Conservation (phyloP, 2,113 vertebrate genomes). For the Orthonyx spaldingii region DNA sequence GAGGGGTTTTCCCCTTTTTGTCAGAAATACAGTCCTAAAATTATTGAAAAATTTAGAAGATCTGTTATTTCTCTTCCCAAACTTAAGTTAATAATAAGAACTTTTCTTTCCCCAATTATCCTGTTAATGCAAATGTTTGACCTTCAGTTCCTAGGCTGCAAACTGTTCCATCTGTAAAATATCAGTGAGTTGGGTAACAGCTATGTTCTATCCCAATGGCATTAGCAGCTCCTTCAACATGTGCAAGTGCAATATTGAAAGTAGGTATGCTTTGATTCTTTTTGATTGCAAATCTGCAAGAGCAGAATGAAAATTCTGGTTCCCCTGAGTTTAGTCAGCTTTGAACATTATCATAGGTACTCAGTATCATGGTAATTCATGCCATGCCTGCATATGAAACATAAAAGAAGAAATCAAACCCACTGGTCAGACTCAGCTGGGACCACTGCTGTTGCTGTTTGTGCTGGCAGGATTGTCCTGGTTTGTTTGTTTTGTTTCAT, state of each 20-base stretch:
- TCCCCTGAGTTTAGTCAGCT: slow-evolving; percentile 11
- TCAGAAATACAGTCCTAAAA: not conserved
- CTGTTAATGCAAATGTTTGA: not conserved
- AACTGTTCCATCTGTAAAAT: not conserved
- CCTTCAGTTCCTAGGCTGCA: not conserved
- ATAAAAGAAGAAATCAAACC: not conserved
- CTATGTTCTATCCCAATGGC: not conserved
- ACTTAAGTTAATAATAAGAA: not conserved
- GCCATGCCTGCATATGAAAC: not conserved
- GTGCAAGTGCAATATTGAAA: not conserved
- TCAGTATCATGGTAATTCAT: not conserved
- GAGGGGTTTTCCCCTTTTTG: not conserved
- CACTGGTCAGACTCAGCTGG: not conserved
- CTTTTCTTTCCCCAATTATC: not conserved
- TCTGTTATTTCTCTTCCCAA: not conserved
- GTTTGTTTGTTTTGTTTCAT: slow-evolving; percentile 11
- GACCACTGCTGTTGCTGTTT: not conserved
- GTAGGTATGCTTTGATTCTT: not conserved
- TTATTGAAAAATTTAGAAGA: not conserved
- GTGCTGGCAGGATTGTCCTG: not conserved
- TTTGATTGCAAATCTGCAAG: not conserved
- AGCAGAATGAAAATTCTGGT: not conserved
- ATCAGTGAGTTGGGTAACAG: not conserved
- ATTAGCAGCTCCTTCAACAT: not conserved
- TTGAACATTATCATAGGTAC: not conserved